A percentile compares a stretch with the other conserved stretches of the same genome.
phyloP scores from a whole-genome alignment of 1,140 invertebrate genomes.

The Chionoecetes opilio region DNA sequence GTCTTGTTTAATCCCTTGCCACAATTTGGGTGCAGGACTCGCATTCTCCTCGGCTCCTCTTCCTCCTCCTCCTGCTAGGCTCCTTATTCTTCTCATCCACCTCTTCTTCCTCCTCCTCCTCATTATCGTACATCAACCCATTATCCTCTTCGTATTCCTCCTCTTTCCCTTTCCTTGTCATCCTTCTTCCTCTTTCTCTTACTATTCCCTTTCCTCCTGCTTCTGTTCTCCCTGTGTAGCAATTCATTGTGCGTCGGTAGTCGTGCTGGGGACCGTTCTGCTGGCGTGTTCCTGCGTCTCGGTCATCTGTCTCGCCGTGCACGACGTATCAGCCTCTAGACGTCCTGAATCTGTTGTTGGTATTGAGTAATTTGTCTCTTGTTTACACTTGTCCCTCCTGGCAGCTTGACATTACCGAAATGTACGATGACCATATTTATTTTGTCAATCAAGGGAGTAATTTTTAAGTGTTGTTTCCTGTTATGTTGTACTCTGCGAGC shows the following conservation, averaged over 20 bases:
- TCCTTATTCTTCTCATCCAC: neutral
- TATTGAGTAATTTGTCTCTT: conserved; percentile 5
- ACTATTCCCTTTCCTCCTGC: neutral
- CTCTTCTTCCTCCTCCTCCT: neutral
- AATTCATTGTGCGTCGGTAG: conserved; percentile 4
- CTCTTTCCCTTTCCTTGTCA: neutral
- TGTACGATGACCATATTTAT: too few species aligned
- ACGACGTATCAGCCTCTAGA: neutral
- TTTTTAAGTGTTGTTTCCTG: too few species aligned
- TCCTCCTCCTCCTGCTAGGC: neutral
- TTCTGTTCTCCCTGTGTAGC: conserved; percentile 27
- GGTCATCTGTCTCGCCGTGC: neutral
- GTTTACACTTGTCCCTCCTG: neutral
- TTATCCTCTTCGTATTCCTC: neutral
- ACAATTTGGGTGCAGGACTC: neutral
- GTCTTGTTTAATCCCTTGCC: neutral
- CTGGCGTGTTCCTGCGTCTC: neutral
- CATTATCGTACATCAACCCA: neutral
- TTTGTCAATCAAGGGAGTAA: too few species aligned
- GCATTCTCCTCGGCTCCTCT: neutral
- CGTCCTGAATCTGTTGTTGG: neutral
- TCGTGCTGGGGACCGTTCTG: neutral
- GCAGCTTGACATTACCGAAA: too few species aligned
- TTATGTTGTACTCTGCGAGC: too few species aligned
- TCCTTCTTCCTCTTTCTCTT: conserved; percentile 4